Evolutionary conservation across 2,113 vertebrate genomes (phyloP), one percentile per base, ranked within the genome.

Genomic region (Triplophysa siluroides): DNA sequence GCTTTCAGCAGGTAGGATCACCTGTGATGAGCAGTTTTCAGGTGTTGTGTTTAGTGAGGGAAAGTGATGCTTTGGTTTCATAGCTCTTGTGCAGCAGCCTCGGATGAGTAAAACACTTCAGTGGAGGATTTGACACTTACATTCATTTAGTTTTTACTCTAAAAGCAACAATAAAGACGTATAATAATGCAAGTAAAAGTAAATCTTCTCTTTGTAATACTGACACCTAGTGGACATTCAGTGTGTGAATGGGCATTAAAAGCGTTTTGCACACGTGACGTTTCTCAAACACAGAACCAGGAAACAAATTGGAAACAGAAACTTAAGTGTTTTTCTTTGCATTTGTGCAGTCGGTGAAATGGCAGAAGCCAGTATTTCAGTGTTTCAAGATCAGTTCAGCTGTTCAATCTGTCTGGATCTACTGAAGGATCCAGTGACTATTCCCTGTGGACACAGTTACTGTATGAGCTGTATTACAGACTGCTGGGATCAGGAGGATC

Each of bases 11-110:
- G 91, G 90, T 87, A 92, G 88, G 86, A 78, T 87, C 85, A 85
- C 85, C 87, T 85, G 45, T 61, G 72, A 85, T 78, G 68, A 84
- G 75, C 77, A 72, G 86, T 88, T 85, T 38, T 38, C 33, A 38
- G 33, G 33, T 6, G 29, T 33, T 33, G 29, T 33, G 33, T 38
- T 38, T 38, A 79, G 86, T 60, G 67, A 43, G 41, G 73, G 82
- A 88, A 86, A 86, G 83, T 80, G 91, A 86, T 86, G 89, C 92
- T 93, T 93, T 93, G 92, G 92, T 93, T 93, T 87, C 86, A 85
- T 88, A 92, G 92, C 90, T 71, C 88, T 90, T 86, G 86, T 87
- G 86, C 88, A 91, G 90, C 85, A 88, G 90, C 88, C 86, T 84
- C 52, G 14, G 83, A 87, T 88, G 85, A 88, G 72, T 72, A 86